phyloP scores from a whole-genome alignment of 2,113 vertebrate genomes.

The Hoplias malabaricus region DNA sequence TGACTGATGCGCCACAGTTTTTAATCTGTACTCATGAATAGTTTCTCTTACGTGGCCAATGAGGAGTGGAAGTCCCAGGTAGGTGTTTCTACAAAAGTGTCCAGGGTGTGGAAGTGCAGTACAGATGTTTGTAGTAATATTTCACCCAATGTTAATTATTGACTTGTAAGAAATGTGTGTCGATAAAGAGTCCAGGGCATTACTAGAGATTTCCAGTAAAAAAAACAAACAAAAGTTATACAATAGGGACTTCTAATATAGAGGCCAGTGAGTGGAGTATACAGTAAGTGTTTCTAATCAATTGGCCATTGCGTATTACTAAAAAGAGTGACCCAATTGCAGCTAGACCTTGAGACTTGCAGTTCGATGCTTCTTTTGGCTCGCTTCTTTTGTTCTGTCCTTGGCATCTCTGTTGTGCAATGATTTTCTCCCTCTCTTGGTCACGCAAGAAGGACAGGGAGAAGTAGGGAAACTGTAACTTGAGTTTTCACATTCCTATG shows the following conservation, averaged over 20 bases:
- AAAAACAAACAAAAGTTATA: too few relatives aligned
- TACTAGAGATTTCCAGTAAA: too few relatives aligned
- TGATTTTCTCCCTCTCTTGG: slow-evolving; percentile 23
- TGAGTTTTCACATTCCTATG: slow-evolving; percentile 54
- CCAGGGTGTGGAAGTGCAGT: neutral
- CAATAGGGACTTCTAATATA: neutral
- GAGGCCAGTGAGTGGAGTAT: too few relatives aligned
- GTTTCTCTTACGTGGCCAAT: too few relatives aligned
- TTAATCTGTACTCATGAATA: too few relatives aligned
- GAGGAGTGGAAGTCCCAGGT: neutral
- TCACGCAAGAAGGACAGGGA: slow-evolving; percentile 51
- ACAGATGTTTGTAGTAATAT: too few relatives aligned
- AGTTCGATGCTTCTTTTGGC: neutral
- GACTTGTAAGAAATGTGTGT: too few relatives aligned
- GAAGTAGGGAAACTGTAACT: slow-evolving; percentile 30
- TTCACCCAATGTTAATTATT: too few relatives aligned
- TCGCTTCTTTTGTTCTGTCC: neutral
- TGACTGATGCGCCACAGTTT: too few relatives aligned
- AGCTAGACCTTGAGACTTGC: neutral
- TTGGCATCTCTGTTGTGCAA: neutral
- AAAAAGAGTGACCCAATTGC: neutral
- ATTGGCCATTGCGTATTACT: too few relatives aligned
- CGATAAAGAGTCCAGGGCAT: too few relatives aligned
- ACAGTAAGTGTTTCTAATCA: too few relatives aligned
- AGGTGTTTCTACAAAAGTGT: neutral